These are phyloP conservation scores for Vanessa atalanta DNA, from an alignment of 1,140 invertebrate species.

Conservation along the genomic window DNA sequence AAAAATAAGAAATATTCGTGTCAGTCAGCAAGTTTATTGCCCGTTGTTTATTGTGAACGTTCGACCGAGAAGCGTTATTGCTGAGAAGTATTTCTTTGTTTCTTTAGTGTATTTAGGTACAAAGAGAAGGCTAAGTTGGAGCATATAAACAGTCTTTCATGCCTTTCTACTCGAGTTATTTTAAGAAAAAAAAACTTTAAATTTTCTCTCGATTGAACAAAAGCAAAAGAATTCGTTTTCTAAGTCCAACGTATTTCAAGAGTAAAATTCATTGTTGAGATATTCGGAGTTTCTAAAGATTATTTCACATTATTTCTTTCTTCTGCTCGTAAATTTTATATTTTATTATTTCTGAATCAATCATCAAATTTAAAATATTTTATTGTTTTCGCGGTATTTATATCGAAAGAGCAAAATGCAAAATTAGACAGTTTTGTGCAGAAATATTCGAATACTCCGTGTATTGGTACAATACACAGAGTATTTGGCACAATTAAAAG, in stretches of 20 bases:
- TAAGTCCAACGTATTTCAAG: constrained; percentile 31
- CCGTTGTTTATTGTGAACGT: constrained; percentile 68
- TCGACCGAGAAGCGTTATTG: constrained; percentile 51
- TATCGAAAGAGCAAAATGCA: no score
- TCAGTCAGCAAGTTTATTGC: constrained; percentile 66
- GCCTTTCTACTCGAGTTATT: constrained; percentile 42
- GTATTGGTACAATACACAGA: no score
- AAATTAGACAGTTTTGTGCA: no score
- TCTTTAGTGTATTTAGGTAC: constrained; percentile 31
- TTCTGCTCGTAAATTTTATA: not conserved
- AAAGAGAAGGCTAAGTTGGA: constrained; percentile 34
- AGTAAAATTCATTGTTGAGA: constrained; percentile 33
- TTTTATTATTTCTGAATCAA: constrained; percentile 18
- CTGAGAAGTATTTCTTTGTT: constrained; percentile 68
- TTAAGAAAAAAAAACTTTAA: constrained; percentile 37
- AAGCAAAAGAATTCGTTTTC: constrained; percentile 37
- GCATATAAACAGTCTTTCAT: constrained; percentile 39
- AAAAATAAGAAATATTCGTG: constrained; percentile 74
- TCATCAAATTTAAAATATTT: not conserved
- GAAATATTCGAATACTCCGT: no score
- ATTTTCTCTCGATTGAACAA: constrained; percentile 39
- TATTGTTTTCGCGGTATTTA: no score
- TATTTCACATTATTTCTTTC: not conserved
- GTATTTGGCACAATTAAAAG: no score
- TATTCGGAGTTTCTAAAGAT: constrained; percentile 26